Evolutionary conservation across 2,888 invertebrate genomes (phyloP), one percentile per base, ranked within the genome.

Genomic region (Nebria salina): DNA sequence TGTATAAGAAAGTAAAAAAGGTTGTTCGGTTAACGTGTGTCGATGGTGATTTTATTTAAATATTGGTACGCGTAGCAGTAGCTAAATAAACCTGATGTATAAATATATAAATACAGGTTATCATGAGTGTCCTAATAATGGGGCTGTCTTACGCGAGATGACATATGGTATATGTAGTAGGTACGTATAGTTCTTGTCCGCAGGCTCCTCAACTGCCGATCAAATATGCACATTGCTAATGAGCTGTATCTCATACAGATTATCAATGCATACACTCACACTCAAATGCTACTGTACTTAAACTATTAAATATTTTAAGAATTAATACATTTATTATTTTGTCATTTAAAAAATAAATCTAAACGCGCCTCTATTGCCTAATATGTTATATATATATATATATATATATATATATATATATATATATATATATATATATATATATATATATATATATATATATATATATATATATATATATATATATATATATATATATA

Each of bases 201-300:
- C 66, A 25, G 66, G 66, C 66, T 66, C 25, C 66, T 66, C 25
- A 66, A 66, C 15, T 11, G 13, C 66, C 66, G 66, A 66, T 66
- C 66, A 66, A 66, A 66, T 66, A 66, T 66, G 66, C 66, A 66
- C 66, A 66, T 66, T 66, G 66, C 34, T 66, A 66, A 66, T 66
- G 66, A 66, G 11, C 34, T 34, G 34, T 34, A 4, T 34, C 34
- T 34, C 34, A 66, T 66, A 66, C 66, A 66, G 66, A 66, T 66
- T 66, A 66, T 66, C 66, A 66, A 66, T 25, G 66, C 66, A 66
- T 25, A 1, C n/a, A 66, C 25, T 20, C 66, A 66, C 13, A 66
- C 15, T 13, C 66, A 66, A 11, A 7, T 66, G 25, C 13, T 34
- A 34, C 34, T 34, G 34, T 34, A 34, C 34, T 34, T 4, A 2